A percentile compares a stretch with the other conserved stretches of the same genome.
These are phyloP conservation scores for honey bee (Apis mellifera) DNA, from an alignment of 1,140 invertebrate species.

Conservation along the genomic window DNA sequence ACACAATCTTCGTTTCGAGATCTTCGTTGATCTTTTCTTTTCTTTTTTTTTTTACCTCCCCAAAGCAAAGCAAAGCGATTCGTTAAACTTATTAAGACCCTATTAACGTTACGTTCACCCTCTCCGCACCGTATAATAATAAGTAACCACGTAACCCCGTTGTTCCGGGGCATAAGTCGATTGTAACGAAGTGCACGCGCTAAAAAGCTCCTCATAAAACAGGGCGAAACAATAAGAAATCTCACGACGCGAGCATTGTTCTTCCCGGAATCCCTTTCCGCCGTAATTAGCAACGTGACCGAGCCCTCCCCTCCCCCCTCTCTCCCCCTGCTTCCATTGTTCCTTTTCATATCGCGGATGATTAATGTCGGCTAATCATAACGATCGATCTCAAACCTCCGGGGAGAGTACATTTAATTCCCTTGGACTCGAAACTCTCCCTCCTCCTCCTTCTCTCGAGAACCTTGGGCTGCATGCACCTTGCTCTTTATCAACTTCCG, in stretches of 20 bases:
- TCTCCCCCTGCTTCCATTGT: slow-evolving; percentile 32
- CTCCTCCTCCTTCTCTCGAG: too few species aligned
- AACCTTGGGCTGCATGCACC: background rate
- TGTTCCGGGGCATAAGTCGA: background rate
- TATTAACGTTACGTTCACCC: background rate
- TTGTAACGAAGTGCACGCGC: slow-evolving; percentile 5
- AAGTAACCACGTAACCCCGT: background rate
- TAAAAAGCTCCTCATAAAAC: slow-evolving; percentile 13
- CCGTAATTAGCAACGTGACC: slow-evolving; percentile 48
- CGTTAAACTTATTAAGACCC: background rate
- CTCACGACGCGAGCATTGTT: slow-evolving; percentile 37
- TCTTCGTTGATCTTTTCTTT: background rate
- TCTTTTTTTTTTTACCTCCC: too few species aligned
- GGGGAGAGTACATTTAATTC: slow-evolving; percentile 34
- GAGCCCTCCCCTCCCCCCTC: background rate
- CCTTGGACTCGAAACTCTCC: slow-evolving; percentile 18
- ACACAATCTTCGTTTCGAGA: background rate
- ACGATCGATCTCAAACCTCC: slow-evolving; percentile 38
- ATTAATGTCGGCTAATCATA: slow-evolving; percentile 47
- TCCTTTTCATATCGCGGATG: slow-evolving; percentile 48
- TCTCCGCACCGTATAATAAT: background rate
- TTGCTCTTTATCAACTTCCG: slow-evolving; percentile 32
- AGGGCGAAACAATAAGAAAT: slow-evolving; percentile 34
- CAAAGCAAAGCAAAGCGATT: too few species aligned
- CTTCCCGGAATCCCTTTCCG: slow-evolving; percentile 30